phyloP scores from a whole-genome alignment of 2,113 vertebrate genomes.

The Chamaetylas fuelleborni region DNA sequence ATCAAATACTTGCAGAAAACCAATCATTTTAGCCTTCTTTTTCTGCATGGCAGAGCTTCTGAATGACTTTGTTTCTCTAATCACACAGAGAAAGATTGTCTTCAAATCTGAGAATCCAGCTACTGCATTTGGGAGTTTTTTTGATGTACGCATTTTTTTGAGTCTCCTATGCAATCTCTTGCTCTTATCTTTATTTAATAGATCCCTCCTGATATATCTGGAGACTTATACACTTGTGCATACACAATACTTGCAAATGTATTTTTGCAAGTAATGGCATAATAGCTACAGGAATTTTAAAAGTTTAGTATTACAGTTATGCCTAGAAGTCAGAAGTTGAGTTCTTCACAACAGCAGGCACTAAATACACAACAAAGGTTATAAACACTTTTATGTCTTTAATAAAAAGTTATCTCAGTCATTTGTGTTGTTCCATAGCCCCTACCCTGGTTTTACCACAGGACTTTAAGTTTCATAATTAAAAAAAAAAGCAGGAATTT shows the following conservation, averaged over 20 bases:
- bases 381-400: background rate
- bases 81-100: background rate
- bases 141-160: background rate
- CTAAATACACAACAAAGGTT: background rate
- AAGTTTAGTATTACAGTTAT: background rate
- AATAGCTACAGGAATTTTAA: background rate
- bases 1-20: background rate
- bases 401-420: background rate
- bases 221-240: background rate
- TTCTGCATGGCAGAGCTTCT: background rate
- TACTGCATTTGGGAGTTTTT: background rate
- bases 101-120: background rate
- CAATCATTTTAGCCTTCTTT: background rate
- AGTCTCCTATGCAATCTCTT: background rate
- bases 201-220: background rate
- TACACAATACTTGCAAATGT: background rate
- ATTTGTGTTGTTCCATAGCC: background rate
- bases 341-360: background rate
- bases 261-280: background rate
- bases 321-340: background rate
- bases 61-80: background rate
- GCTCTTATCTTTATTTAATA: background rate
- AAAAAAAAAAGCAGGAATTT: background rate
- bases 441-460: background rate
- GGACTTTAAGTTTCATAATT: background rate